phyloP scores from a whole-genome alignment of 1,140 invertebrate species.

The Teleogryllus occipitalis region DNA sequence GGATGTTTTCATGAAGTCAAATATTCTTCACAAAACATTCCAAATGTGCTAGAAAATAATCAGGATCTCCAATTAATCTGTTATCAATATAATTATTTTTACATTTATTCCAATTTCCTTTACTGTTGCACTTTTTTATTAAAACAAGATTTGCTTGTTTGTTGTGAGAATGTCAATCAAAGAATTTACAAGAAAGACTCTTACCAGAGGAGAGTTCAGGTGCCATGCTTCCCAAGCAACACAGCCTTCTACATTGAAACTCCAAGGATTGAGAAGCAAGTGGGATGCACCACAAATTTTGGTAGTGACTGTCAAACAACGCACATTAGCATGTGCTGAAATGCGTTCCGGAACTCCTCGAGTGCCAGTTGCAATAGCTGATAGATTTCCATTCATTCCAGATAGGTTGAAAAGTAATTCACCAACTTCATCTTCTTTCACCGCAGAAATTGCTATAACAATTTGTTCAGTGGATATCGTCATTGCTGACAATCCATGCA shows the following conservation, averaged over 20 bases:
- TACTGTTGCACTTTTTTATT: too few species aligned
- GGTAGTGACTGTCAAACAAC: constrained; percentile 44
- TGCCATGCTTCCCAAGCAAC: constrained; percentile 49
- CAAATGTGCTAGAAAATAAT: too few species aligned
- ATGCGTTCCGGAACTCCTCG: constrained; percentile 27
- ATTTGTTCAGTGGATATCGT: not conserved
- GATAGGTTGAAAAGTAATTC: not conserved
- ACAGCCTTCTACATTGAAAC: constrained; percentile 38
- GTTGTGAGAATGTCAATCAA: not conserved
- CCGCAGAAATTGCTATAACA: not conserved
- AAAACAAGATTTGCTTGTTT: too few species aligned
- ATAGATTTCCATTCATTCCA: not conserved
- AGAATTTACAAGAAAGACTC: not conserved
- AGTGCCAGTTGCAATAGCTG: not conserved
- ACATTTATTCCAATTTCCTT: too few species aligned
- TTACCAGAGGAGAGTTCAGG: not conserved
- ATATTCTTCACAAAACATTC: too few species aligned
- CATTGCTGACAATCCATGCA: not conserved
- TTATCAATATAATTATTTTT: too few species aligned
- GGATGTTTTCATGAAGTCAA: too few species aligned
- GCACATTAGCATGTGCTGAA: constrained; percentile 39
- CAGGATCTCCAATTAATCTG: too few species aligned
- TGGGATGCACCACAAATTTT: constrained; percentile 35
- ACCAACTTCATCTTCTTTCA: not conserved
- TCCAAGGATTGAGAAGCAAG: constrained; percentile 51